A percentile compares a stretch with the other conserved stretches of the same genome.
These are phyloP conservation scores for Scyliorhinus canicula DNA, from an alignment of 2,797 vertebrate species.

Conservation along the genomic window DNA sequence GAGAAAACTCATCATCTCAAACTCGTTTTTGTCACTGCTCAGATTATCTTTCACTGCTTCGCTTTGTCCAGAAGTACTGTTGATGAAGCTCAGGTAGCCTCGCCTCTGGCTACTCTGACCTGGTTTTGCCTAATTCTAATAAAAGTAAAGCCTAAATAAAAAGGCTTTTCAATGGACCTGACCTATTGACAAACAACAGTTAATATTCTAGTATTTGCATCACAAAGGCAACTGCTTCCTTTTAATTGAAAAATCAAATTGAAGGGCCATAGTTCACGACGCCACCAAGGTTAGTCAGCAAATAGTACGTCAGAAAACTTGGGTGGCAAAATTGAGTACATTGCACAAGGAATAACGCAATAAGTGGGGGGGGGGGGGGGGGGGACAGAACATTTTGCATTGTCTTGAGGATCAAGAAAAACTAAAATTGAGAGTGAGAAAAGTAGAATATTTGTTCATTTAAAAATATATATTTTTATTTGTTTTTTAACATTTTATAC, in stretches of 20 bases:
- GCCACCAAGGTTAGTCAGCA: background rate
- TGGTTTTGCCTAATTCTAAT: background rate
- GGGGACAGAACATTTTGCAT: background rate
- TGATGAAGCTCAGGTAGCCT: background rate
- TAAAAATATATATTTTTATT: too few relatives aligned
- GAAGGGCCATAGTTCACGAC: background rate
- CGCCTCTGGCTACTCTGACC: slow-evolving; percentile 7
- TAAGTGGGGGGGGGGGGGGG: background rate
- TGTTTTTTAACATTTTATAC: too few relatives aligned
- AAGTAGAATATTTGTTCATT: background rate
- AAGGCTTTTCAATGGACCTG: background rate
- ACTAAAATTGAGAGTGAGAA: background rate
- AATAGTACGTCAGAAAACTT: background rate
- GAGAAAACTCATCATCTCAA: too few relatives aligned
- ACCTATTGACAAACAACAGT: background rate
- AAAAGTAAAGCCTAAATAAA: background rate
- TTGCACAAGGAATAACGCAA: background rate
- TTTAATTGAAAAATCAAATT: slow-evolving; percentile 6
- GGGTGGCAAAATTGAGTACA: background rate
- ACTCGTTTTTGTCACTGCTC: background rate
- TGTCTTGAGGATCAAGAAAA: background rate
- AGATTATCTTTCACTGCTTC: slow-evolving; percentile 20
- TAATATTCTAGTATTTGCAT: background rate
- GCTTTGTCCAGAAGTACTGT: background rate
- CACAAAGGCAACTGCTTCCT: slow-evolving; percentile 14